Conservation (phyloP, 2,888 invertebrate species). For the Pollenia angustigena region DNA sequence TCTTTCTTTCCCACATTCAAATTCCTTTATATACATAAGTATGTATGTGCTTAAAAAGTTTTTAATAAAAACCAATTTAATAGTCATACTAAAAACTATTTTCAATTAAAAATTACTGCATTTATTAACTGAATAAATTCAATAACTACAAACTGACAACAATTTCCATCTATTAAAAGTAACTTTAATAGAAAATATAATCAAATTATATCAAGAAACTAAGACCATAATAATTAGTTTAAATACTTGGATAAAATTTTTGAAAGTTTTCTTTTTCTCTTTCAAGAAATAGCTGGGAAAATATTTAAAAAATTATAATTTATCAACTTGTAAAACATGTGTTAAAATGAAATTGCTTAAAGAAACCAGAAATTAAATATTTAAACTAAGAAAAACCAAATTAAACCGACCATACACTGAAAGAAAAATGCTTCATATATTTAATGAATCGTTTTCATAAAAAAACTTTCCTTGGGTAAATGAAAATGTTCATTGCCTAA, state of each 20-base stretch:
- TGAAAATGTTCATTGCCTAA: too few species aligned
- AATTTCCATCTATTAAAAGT: not conserved
- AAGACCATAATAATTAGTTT: constrained; percentile 49
- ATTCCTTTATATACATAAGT: too few species aligned
- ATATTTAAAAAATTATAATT: constrained; percentile 48
- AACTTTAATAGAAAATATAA: constrained; percentile 29
- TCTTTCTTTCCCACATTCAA: too few species aligned
- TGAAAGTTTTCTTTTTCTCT: constrained; percentile 13
- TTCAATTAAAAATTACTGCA: not conserved
- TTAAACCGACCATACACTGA: not conserved
- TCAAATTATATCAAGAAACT: constrained; percentile 32
- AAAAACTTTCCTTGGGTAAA: too few species aligned
- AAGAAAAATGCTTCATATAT: too few species aligned
- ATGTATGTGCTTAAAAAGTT: not conserved
- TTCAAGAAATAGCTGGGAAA: constrained; percentile 44
- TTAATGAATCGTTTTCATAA: too few species aligned
- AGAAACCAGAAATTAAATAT: constrained; percentile 36
- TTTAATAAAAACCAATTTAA: not conserved
- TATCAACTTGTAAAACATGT: constrained; percentile 68
- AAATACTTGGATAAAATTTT: constrained; percentile 27
- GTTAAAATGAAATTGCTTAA: constrained; percentile 52
- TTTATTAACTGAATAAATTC: not conserved
- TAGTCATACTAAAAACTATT: constrained; percentile 2
- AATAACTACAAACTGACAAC: not conserved
- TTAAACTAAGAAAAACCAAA: constrained; percentile 15